These are phyloP conservation scores for Oenanthe melanoleuca DNA, from an alignment of 2,113 vertebrate genomes.

Conservation along the genomic window DNA sequence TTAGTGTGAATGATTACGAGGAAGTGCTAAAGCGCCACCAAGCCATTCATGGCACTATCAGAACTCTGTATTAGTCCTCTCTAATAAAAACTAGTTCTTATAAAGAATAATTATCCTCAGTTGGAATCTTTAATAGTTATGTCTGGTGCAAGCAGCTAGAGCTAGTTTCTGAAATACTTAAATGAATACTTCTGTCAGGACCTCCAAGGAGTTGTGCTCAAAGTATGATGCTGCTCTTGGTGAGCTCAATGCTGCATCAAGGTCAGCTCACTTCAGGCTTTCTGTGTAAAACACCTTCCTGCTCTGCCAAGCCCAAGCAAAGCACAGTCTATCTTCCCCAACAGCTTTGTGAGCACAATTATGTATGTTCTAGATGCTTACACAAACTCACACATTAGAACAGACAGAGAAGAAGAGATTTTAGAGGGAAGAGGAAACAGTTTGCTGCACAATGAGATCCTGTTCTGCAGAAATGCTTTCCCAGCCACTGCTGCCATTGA, in stretches of 20 bases:
- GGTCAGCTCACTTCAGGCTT: not conserved
- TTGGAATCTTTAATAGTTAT: not conserved
- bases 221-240: not conserved
- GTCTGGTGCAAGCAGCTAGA: not conserved
- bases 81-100: constrained; percentile 9
- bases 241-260: not conserved
- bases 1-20: not conserved
- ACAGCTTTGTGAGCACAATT: not conserved
- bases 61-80: not conserved
- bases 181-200: not conserved
- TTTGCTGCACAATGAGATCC: not conserved
- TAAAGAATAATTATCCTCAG: not conserved
- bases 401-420: not conserved
- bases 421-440: not conserved
- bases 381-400: not conserved
- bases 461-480: not conserved
- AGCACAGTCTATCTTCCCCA: not conserved
- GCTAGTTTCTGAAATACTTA: not conserved
- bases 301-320: not conserved
- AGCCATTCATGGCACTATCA: not conserved
- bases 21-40: not conserved
- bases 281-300: not conserved
- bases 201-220: not conserved
- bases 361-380: not conserved
- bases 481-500: not conserved